Conservation (phyloP, 2,888 invertebrate genomes). For the Pseudococcus jackbeardsleyi region DNA sequence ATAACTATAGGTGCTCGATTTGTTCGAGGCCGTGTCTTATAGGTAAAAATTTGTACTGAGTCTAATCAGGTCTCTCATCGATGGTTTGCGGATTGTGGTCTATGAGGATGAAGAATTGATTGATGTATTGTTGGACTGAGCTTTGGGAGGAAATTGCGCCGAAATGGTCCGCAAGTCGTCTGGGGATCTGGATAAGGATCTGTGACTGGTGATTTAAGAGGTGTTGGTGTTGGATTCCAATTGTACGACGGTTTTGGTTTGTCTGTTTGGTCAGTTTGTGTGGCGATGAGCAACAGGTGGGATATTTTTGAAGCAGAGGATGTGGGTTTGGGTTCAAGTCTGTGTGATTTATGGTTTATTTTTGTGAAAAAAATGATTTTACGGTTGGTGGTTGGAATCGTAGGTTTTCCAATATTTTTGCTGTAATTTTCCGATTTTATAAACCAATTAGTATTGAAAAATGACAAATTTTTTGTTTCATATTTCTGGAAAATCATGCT, state of each 20-base stretch:
- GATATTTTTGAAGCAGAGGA: background rate
- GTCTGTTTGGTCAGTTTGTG: background rate
- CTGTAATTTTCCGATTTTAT: too few relatives aligned
- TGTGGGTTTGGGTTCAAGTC: too few relatives aligned
- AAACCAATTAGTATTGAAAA: too few relatives aligned
- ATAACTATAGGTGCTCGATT: constrained; percentile 46
- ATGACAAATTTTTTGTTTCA: too few relatives aligned
- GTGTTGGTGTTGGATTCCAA: background rate
- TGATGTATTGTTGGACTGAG: background rate
- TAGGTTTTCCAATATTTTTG: too few relatives aligned
- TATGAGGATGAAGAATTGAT: background rate
- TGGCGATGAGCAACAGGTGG: background rate
- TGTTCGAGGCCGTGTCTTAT: constrained; percentile 23
- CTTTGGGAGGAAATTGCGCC: background rate
- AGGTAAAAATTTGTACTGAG: background rate
- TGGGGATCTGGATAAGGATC: background rate
- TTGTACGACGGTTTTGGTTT: background rate
- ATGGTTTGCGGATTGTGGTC: constrained; percentile 16
- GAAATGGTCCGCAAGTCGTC: background rate
- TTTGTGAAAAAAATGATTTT: too few relatives aligned
- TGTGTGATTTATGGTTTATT: too few relatives aligned
- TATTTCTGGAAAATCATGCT: too few relatives aligned
- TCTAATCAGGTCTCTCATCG: background rate
- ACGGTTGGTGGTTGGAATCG: too few relatives aligned
- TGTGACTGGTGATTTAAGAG: background rate